phyloP scores from a whole-genome alignment of 1,140 invertebrate species.

The Zaprionus tsacasi region DNA sequence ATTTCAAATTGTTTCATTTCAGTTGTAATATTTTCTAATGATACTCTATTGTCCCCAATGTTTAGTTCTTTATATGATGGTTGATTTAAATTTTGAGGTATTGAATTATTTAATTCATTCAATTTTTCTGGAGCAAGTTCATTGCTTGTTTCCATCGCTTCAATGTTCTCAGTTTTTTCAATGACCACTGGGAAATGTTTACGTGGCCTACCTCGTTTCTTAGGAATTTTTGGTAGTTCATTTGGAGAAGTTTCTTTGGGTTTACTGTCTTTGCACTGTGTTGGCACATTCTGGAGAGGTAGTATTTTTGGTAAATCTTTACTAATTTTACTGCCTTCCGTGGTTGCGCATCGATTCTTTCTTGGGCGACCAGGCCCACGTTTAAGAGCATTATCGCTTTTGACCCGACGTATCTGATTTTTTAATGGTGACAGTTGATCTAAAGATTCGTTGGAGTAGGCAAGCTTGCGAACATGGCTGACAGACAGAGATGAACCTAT shows the following conservation, averaged over 20 bases:
- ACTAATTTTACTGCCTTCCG: background rate
- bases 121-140: background rate
- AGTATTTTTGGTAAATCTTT: constrained; percentile 1
- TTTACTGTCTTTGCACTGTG: background rate
- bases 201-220: constrained; percentile 2
- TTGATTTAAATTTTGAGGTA: background rate
- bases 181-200: background rate
- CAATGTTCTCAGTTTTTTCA: background rate
- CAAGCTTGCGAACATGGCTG: constrained; percentile 60
- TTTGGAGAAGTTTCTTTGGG: background rate
- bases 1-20: background rate
- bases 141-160: background rate
- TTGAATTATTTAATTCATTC: background rate
- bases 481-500: background rate
- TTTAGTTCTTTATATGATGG: background rate
- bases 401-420: constrained; percentile 27
- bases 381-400: constrained; percentile 45
- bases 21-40: background rate
- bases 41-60: background rate
- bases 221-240: too few relatives aligned
- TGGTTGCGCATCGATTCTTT: background rate
- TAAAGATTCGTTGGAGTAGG: constrained; percentile 60
- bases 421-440: constrained; percentile 7
- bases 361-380: constrained; percentile 7
- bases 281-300: background rate